These are phyloP conservation scores for Hydractinia symbiolongicarpus DNA, from an alignment of 30 jellyfish, hydroid and myxozoan species.

Conservation along the genomic window DNA sequence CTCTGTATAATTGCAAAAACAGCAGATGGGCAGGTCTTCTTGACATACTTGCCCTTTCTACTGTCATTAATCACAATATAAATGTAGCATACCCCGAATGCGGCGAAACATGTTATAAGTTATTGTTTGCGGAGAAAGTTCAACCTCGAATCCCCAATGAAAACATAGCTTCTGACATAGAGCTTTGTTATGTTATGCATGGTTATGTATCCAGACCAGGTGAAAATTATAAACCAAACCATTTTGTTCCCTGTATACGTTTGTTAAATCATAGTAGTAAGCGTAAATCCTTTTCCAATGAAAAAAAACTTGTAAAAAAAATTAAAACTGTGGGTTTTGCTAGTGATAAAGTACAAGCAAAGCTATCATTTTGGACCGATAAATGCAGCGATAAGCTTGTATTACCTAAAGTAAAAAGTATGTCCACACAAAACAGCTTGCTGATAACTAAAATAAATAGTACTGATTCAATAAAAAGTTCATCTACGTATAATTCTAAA, in stretches of 20 bases:
- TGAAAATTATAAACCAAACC: not conserved
- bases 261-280: too few species aligned
- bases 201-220: not conserved
- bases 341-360: slow-evolving; percentile 14
- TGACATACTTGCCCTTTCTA: not conserved
- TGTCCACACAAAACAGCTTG: not conserved
- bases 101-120: not conserved
- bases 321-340: not conserved
- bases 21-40: not conserved
- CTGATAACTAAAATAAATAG: not conserved
- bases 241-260: not conserved
- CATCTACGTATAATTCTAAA: too few species aligned
- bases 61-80: not conserved
- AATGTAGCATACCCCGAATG: not conserved
- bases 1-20: slow-evolving; percentile 11
- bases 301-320: not conserved
- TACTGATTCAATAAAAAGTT: too few species aligned
- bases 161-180: not conserved
- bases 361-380: slow-evolving; percentile 3
- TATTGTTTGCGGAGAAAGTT: not conserved
- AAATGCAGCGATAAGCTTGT: not conserved
- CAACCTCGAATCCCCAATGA: not conserved
- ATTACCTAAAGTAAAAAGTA: slow-evolving; percentile 11
- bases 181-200: not conserved
- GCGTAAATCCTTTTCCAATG: not conserved